Base-by-base conservation (phyloP, 2,797 vertebrate genomes). In the Alosa sapidissima region DNA sequence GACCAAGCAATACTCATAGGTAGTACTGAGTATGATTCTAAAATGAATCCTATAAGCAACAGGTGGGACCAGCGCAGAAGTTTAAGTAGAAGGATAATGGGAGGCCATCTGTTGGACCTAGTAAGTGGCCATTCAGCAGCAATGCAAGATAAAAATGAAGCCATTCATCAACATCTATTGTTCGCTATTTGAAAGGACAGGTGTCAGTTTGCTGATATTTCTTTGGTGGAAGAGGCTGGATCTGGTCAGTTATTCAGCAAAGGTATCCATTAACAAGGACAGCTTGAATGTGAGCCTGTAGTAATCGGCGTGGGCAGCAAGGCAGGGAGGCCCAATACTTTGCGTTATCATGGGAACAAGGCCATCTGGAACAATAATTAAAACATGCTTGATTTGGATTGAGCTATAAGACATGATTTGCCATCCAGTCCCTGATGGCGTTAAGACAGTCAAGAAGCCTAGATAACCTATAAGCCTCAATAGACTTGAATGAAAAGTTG, bases 101-200 rank as follows among this genome's bases (percentile, higher is more conserved):
- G 28, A 28, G 28, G 28, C 28, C 28, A 28, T 28, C 28, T 28
- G 28, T 28, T 28, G 28, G 28, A 28, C 28, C 28, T 28, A 41
- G 41, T 41, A 41, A 2, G 41, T 41, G 41, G 41, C 41, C 41
- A 41, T 41, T 41, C 3, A 41, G 41, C 41, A 41, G 41, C 41
- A 7, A n/a, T 81, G 49, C 81, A 45, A 81, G 81, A 81, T 48
- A 1, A 81, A 19, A 81, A 41, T 81, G 21, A 81, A 81, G 13
- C 8, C 81, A 51, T 10, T 2, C 51, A 48, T 81, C 49, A 81
- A 14, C 41, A 81, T 81, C 81, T 81, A 7, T 51, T 49, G 48
- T 51, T 81, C 75, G 36, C 24, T 28, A 33, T 81, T 81, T 81
- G 75, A 81, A 52, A 82, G 19, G 51, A 54, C 81, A 83, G n/a